Evolutionary conservation across 2,113 vertebrate species (phyloP).

Genomic region (Hyperoodon ampullatus): DNA sequence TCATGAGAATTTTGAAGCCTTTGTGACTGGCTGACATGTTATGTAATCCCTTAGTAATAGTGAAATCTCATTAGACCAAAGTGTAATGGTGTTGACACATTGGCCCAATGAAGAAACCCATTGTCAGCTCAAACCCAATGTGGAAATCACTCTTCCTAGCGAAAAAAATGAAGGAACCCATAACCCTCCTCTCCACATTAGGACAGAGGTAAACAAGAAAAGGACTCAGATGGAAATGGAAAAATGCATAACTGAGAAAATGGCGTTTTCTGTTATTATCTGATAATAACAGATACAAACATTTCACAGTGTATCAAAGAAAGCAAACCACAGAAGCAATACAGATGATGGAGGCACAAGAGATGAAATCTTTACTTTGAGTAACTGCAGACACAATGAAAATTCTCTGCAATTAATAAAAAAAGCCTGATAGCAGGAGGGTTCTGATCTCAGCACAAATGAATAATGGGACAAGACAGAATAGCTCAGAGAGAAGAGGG

Average conservation of each 20-base stretch:
- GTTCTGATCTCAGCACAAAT: background rate
- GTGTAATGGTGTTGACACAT: background rate
- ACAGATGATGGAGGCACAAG: background rate
- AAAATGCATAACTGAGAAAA: background rate
- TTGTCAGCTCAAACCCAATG: background rate
- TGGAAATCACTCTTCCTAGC: background rate
- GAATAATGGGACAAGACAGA: background rate
- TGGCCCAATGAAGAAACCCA: background rate
- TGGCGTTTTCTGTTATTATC: background rate
- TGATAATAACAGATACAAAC: background rate
- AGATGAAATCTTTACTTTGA: background rate
- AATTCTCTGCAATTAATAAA: background rate
- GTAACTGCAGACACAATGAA: background rate
- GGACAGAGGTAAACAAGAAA: background rate
- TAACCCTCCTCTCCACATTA: background rate
- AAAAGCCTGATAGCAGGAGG: background rate
- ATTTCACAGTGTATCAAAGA: background rate
- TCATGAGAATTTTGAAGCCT: conserved; percentile 27
- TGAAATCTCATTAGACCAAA: background rate
- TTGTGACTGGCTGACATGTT: background rate
- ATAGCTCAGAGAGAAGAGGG: background rate
- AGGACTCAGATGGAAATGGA: background rate
- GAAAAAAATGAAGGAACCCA: background rate
- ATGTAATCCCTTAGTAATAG: background rate
- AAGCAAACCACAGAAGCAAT: background rate